phyloP scores from a whole-genome alignment of 2,888 invertebrate species.

The Anorthoa munda region DNA sequence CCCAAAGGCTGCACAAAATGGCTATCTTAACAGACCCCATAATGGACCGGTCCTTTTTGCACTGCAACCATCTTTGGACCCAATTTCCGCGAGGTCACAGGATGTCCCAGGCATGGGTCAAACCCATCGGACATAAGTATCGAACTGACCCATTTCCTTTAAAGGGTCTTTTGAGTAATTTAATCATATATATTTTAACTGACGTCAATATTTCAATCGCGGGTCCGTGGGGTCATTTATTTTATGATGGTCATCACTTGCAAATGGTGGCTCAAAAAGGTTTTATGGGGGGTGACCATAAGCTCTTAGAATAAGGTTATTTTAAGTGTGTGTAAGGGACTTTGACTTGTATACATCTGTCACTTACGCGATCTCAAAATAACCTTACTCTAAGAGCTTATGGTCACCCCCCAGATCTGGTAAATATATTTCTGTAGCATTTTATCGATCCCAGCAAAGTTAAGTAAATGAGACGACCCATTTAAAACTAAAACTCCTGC shows the following conservation, averaged over 20 bases:
- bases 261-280: neutral
- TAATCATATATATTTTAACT: constrained; percentile 44
- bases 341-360: no score
- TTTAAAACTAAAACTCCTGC: neutral
- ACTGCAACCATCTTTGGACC: constrained; percentile 19
- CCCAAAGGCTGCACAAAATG: constrained; percentile 24
- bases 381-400: no score
- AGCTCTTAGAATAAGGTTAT: no score
- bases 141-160: constrained; percentile 50
- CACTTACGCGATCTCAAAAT: no score
- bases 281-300: no score
- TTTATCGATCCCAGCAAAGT: neutral
- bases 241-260: constrained; percentile 5
- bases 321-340: no score
- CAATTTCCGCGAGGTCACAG: constrained; percentile 41
- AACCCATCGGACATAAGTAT: constrained; percentile 35
- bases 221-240: constrained; percentile 7
- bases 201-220: constrained; percentile 31
- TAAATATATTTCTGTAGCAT: no score
- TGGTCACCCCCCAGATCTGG: no score
- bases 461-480: neutral
- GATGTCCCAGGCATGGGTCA: constrained; percentile 19
- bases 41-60: constrained; percentile 21
- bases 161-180: constrained; percentile 42
- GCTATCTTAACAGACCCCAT: constrained; percentile 12